Conservation (phyloP, 2,888 invertebrate species). For the Eurois occulta region DNA sequence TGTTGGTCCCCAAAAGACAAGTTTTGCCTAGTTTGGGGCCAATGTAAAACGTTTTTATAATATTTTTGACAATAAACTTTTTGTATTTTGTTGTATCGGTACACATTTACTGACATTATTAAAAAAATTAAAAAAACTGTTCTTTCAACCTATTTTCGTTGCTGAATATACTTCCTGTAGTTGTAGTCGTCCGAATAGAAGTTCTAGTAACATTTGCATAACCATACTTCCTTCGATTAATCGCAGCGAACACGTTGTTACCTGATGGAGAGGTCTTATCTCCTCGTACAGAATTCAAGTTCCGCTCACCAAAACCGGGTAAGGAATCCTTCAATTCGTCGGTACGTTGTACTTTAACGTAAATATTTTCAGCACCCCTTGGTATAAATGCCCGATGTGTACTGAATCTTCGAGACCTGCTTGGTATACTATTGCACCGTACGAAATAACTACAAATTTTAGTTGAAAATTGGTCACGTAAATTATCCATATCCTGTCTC, state of each 20-base stretch:
- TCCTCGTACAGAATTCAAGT: neutral
- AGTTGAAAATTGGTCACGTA: slow-evolving; percentile 66
- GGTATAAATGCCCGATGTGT: slow-evolving; percentile 2
- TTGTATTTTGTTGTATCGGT: too few species aligned
- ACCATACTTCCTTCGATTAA: neutral
- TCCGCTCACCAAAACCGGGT: slow-evolving; percentile 11
- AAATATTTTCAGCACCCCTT: slow-evolving; percentile 66
- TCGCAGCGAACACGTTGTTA: neutral
- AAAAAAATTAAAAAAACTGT: slow-evolving; percentile 6
- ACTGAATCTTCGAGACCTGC: slow-evolving; percentile 36
- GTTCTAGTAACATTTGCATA: slow-evolving; percentile 33
- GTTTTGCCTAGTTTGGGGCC: too few species aligned
- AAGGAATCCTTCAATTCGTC: slow-evolving; percentile 67
- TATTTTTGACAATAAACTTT: too few species aligned
- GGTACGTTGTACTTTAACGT: slow-evolving; percentile 75
- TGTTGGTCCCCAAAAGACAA: too few species aligned
- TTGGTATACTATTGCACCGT: slow-evolving; percentile 74
- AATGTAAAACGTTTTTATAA: too few species aligned
- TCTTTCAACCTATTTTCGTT: slow-evolving; percentile 6
- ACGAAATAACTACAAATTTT: slow-evolving; percentile 77
- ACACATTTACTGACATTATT: too few species aligned
- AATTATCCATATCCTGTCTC: slow-evolving; percentile 75
- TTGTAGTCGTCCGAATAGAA: slow-evolving; percentile 4
- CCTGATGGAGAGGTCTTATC: neutral
- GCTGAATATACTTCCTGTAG: neutral